Evolutionary conservation across 2,797 vertebrate genomes (phyloP).

Genomic region (Trachurus trachurus): DNA sequence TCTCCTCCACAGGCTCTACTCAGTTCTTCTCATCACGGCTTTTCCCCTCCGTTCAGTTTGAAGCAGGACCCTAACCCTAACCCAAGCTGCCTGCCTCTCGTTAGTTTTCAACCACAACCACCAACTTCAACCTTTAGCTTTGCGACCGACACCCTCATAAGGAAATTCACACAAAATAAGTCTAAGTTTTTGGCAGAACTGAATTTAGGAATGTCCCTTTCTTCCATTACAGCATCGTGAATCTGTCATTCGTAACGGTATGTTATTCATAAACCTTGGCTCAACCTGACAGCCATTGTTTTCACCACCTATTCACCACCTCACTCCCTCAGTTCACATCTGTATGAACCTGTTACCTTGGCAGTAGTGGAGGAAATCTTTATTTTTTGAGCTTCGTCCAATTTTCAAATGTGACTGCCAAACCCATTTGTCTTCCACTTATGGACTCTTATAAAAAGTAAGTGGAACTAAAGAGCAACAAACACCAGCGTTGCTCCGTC

Average conservation of each 20-base stretch:
- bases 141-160: background rate
- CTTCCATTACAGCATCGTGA: background rate
- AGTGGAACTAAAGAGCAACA: background rate
- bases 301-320: constrained; percentile 30
- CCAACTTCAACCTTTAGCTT: background rate
- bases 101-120: background rate
- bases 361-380: constrained; percentile 17
- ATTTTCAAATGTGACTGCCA: background rate
- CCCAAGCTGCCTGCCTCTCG: background rate
- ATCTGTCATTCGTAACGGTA: background rate
- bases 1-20: background rate
- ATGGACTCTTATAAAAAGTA: background rate
- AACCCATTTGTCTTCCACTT: background rate
- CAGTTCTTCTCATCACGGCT: background rate
- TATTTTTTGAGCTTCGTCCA: constrained; percentile 22
- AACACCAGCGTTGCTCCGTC: background rate
- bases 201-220: background rate
- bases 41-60: background rate
- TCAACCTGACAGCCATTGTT: constrained; percentile 19
- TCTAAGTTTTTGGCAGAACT: background rate
- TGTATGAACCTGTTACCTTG: background rate
- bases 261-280: constrained; percentile 12
- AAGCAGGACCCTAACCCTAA: background rate
- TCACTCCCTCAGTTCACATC: constrained; percentile 4
- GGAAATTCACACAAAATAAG: background rate